These are phyloP conservation scores for Pristionchus arcanus DNA, from an alignment of 2,888 invertebrate species.

Conservation along the genomic window DNA sequence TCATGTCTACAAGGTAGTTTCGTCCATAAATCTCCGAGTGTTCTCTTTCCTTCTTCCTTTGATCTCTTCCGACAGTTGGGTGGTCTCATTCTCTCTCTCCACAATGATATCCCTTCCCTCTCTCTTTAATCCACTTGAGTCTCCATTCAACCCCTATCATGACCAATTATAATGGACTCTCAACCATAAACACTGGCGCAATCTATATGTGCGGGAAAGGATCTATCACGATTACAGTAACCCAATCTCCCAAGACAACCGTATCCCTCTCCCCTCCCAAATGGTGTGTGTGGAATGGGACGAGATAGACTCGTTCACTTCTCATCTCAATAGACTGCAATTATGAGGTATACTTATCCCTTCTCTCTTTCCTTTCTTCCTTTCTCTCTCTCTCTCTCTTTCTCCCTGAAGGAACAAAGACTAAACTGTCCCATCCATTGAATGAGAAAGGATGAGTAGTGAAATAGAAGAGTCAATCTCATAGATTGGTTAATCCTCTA, in stretches of 20 bases:
- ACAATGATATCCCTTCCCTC: background rate
- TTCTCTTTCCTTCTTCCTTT: background rate
- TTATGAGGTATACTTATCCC: slow-evolving; percentile 43
- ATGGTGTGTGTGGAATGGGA: slow-evolving; percentile 18
- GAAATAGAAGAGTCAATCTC: background rate
- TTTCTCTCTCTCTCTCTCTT: slow-evolving; percentile 52
- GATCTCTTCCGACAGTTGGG: background rate
- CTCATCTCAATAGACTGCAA: slow-evolving; percentile 32
- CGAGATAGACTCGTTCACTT: slow-evolving; percentile 43
- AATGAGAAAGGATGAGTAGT: background rate
- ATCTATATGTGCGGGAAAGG: background rate
- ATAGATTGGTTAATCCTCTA: slow-evolving; percentile 26
- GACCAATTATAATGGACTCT: background rate
- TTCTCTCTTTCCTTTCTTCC: background rate
- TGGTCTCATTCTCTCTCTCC: background rate
- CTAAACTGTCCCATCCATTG: slow-evolving; percentile 6
- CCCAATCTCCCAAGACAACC: background rate
- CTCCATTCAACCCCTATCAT: slow-evolving; percentile 21
- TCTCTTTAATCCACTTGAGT: slow-evolving; percentile 2
- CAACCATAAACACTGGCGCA: slow-evolving; percentile 10
- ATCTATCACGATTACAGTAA: background rate
- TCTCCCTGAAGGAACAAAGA: slow-evolving; percentile 9
- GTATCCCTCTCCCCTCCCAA: background rate
- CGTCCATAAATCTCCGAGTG: background rate
- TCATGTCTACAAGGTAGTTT: background rate